phyloP scores from a whole-genome alignment of 2,797 vertebrate species.

The Argentina silus region DNA sequence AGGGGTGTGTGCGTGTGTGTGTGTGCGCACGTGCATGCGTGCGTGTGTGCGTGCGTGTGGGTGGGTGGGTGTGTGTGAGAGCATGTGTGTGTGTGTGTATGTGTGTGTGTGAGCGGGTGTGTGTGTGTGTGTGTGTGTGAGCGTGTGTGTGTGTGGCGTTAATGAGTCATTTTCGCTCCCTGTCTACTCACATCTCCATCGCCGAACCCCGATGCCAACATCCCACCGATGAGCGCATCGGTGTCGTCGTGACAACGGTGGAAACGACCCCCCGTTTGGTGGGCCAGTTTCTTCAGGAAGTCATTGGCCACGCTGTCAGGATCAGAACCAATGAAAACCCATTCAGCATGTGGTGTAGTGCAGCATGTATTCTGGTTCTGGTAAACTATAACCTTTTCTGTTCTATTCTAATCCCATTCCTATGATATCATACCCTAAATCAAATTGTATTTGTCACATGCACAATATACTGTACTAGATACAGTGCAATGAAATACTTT shows the following conservation, averaged over 20 bases:
- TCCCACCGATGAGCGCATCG: conserved; percentile 60
- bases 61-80: background rate
- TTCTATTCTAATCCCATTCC: too few relatives aligned
- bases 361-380: too few relatives aligned
- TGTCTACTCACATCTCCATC: conserved; percentile 66
- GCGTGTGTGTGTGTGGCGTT: background rate
- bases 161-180: background rate
- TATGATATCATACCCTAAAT: too few relatives aligned
- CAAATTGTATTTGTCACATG: too few relatives aligned
- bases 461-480: too few relatives aligned
- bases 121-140: background rate
- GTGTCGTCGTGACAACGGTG: conserved; percentile 66
- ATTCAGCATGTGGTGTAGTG: background rate
- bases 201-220: conserved; percentile 67
- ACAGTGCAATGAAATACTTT: too few relatives aligned
- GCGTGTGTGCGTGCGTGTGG: too few relatives aligned
- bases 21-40: too few relatives aligned
- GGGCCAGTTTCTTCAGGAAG: conserved; percentile 79
- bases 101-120: background rate
- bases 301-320: conserved; percentile 67
- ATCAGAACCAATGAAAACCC: background rate
- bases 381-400: too few relatives aligned
- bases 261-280: conserved; percentile 78
- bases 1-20: too few relatives aligned
- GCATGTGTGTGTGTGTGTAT: background rate